phyloP scores from a whole-genome alignment of 2,113 vertebrate species.

The Symphodus melops region DNA sequence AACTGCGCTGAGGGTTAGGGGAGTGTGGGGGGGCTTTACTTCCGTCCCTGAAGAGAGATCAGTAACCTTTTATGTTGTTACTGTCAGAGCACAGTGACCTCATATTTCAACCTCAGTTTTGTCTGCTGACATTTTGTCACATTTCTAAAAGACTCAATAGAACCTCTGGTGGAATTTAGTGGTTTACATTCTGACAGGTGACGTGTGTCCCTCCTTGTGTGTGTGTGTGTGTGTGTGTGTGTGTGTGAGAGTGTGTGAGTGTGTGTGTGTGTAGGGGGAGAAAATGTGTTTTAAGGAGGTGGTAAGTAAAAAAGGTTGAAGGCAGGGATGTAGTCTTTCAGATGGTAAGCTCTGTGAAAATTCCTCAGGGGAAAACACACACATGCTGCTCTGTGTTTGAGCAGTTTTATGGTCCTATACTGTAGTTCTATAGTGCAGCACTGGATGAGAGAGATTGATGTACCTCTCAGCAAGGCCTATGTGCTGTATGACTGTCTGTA shows the following conservation, averaged over 20 bases:
- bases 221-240: conserved; percentile 21
- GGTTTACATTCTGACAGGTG: conserved; percentile 55
- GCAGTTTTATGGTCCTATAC: conserved; percentile 77
- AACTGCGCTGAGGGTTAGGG: conserved; percentile 34
- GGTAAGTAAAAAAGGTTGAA: conserved; percentile 49
- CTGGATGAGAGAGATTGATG: conserved; percentile 81
- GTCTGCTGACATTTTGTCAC: conserved; percentile 53
- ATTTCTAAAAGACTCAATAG: conserved; percentile 39
- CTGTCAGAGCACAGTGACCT: conserved; percentile 50
- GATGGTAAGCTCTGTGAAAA: conserved; percentile 77
- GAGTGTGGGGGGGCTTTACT: conserved; percentile 49
- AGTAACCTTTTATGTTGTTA: conserved; percentile 63
- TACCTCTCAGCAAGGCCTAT: conserved; percentile 69
- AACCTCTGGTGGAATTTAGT: conserved; percentile 24
- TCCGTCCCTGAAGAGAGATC: conserved; percentile 64
- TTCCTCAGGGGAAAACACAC: conserved; percentile 67
- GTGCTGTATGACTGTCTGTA: conserved; percentile 59
- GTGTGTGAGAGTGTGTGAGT: conserved; percentile 13
- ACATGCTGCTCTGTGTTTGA: conserved; percentile 74
- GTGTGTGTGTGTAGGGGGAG: conserved; percentile 3
- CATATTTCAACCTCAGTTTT: conserved; percentile 60
- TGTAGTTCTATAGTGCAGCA: conserved; percentile 61
- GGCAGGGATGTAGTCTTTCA: conserved; percentile 54
- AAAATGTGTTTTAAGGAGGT: conserved; percentile 46
- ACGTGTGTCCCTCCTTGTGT: conserved; percentile 38